Evolutionary conservation across 2,113 vertebrate species (phyloP), one percentile per base, ranked within the genome.

Genomic region (Aptenodytes patagonicus): DNA sequence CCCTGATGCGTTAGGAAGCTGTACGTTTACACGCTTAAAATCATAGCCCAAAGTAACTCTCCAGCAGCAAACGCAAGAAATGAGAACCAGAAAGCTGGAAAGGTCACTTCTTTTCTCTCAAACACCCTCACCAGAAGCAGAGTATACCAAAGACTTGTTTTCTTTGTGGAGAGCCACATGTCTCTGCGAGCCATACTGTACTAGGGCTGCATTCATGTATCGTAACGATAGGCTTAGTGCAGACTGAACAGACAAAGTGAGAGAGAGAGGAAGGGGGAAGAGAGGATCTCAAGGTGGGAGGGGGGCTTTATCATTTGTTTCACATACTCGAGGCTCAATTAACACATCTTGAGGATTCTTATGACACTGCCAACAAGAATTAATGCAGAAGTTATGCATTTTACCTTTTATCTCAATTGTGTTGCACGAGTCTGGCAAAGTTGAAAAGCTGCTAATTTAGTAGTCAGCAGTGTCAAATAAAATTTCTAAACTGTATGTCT

Each of bases 391-490:
- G 83, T 88, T 92, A 89, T 62, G 52, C 38, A n/a, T 90, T 61
- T 86, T 98, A 93, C 87, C 94, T 97, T 97, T 97, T 95, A 97
- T 97, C 95, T 97, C 90, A 75, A 78, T 95, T 95, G 86, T 90
- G 68, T 96, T 97, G 90, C 96, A 96, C 1, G 31, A 97, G 91
- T 95, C 95, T 98, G 95, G 79, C 92, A 96, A 98, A 98, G 96
- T 98, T 97, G 97, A 98, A 98, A 98, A 98, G 95, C 98, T 98
- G 97, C 97, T 98, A 98, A 98, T 98, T 98, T 98, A 98, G 96
- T 97, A 98, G 97, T 98, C 97, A 98, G 97, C 90, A 92, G 92
- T 97, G 97, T 98, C 98, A 98, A 98, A 98, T 98, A 98, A 98
- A 98, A 98, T 98, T 97, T 98, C 97, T 98, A 98, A 98, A 98